phyloP scores from a whole-genome alignment of 2,797 vertebrate species.

The Ibycter americanus region DNA sequence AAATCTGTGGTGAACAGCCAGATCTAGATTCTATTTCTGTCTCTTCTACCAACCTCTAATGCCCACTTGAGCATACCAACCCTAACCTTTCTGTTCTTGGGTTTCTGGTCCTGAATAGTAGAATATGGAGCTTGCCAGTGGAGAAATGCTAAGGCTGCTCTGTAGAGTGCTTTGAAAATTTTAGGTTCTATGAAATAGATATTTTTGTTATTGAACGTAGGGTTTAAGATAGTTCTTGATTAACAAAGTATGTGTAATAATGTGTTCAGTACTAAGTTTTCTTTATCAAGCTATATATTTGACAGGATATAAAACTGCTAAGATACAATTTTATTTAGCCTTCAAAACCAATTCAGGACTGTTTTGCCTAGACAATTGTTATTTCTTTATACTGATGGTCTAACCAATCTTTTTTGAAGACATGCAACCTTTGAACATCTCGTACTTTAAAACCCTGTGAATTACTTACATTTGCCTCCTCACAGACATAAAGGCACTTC shows the following conservation, averaged over 20 bases:
- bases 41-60: not conserved
- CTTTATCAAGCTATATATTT: not conserved
- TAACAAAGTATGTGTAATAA: not conserved
- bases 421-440: not conserved
- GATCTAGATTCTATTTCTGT: not conserved
- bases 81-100: not conserved
- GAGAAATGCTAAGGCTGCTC: not conserved
- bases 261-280: not conserved
- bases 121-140: not conserved
- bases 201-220: not conserved
- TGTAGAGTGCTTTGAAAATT: not conserved
- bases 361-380: not conserved
- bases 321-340: not conserved
- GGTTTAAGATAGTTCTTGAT: not conserved
- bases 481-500: too few relatives aligned
- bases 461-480: too few relatives aligned
- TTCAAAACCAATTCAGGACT: not conserved
- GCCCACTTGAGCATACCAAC: not conserved
- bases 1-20: not conserved
- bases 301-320: not conserved
- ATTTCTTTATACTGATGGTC: not conserved
- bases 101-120: not conserved
- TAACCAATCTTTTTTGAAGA: not conserved
- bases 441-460: not conserved
- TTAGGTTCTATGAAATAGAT: not conserved